Base-by-base conservation (phyloP, 1,140 invertebrate species). In the Scaptomyza montana region DNA sequence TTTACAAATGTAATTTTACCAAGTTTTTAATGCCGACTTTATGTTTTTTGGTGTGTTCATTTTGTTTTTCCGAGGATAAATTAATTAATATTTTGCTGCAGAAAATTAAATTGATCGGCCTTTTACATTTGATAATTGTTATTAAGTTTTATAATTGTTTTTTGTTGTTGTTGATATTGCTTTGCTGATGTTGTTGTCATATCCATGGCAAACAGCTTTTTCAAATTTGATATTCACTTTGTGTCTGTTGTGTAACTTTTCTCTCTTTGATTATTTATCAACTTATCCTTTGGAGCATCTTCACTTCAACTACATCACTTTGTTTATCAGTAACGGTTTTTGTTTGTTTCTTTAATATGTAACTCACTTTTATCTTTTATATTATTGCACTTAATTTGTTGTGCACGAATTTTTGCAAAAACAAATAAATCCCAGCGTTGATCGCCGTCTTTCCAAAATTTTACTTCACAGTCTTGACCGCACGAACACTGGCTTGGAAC, bases 121-220 rank as follows among this genome's bases (percentile, higher is more conserved):
- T 74, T 72, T 54, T 57, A 43, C 78, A 74, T 61, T 63, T 74
- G 78, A 74, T 81, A 81, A 77, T 81, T 81, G 79, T 77, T 81
- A 81, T 70, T 81, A 74, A 81, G 70, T 77, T 80, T 72, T 36
- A 13, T 39, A 21, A 30, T 63, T 57, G 55, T 56, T 63, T 57
- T 50, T 51, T 78, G 54, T 64, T 66, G 13, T 36, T 72, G 7
- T 57, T 72, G 25, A 30, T 36, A 8, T 36, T 36, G 8, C 2
- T 9, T 36, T 21, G 12, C 64, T 71, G 51, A 61, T 67, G 77
- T 73, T 70, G 76, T 16, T 16, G 16, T 16, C 56, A 46, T 81
- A 74, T 61, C 78, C 78, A 82, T 72, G 80, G 80, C 66, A 82
- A 82, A 78, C 80, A 60, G 72, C 80, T 82, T 82, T 81, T 80